Evolutionary conservation across 2,888 invertebrate genomes (phyloP).

Genomic region (Limnephilus auricula): DNA sequence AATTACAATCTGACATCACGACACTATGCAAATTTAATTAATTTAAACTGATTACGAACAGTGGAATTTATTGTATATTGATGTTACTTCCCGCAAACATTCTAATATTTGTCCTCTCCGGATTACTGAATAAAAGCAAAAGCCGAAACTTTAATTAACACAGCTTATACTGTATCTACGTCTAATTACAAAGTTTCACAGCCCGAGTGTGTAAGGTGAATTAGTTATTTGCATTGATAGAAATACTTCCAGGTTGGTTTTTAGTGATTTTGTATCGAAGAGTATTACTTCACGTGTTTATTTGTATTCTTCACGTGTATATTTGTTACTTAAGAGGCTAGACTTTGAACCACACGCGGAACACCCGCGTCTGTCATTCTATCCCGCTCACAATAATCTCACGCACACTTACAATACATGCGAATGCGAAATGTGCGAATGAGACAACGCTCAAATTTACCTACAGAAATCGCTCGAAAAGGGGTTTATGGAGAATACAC

Average conservation of each 20-base stretch:
- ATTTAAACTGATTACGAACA: background rate
- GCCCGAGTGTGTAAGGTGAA: slow-evolving; percentile 52
- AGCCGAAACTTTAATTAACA: slow-evolving; percentile 65
- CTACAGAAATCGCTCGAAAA: too few species aligned
- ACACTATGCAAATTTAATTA: background rate
- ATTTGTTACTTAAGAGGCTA: too few species aligned
- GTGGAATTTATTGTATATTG: slow-evolving; percentile 8
- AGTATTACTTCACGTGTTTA: too few species aligned
- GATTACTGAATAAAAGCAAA: slow-evolving; percentile 61
- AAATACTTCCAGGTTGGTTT: background rate
- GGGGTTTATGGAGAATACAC: too few species aligned
- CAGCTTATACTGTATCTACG: slow-evolving; percentile 57
- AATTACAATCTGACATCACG: background rate
- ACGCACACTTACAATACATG: too few species aligned
- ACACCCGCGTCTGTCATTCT: too few species aligned
- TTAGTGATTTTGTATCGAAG: too few species aligned
- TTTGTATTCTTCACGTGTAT: too few species aligned
- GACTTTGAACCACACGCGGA: too few species aligned
- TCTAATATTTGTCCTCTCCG: slow-evolving; percentile 48
- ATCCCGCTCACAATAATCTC: too few species aligned
- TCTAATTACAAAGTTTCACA: slow-evolving; percentile 63
- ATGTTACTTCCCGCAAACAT: background rate
- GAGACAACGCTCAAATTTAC: too few species aligned
- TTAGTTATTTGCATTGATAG: slow-evolving; percentile 40
- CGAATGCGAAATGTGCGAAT: too few species aligned